Evolutionary conservation across 2,797 vertebrate species (phyloP).

Genomic region (Paratrypauchen microcephalus): DNA sequence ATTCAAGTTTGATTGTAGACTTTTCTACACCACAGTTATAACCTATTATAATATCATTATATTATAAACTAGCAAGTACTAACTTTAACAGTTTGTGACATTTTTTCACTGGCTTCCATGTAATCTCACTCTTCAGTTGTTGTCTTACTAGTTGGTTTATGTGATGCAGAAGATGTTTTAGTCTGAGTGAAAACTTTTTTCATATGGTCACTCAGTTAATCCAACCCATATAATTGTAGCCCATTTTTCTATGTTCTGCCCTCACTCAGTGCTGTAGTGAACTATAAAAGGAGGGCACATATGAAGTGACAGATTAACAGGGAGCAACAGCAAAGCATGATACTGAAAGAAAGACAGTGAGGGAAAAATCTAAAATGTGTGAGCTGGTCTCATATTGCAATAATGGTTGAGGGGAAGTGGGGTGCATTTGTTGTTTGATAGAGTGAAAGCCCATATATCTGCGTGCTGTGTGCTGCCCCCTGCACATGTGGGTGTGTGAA

Average conservation of each 20-base stretch:
- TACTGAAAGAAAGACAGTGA: not conserved
- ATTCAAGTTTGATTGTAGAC: not conserved
- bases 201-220: not conserved
- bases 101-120: not conserved
- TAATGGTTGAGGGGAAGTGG: constrained; percentile 21
- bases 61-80: no score
- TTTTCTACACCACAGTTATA: not conserved
- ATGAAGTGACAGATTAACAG: not conserved
- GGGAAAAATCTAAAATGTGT: not conserved
- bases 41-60: no score
- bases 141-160: not conserved
- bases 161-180: not conserved
- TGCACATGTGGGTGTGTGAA: constrained; percentile 58
- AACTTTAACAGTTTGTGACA: no score
- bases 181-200: not conserved
- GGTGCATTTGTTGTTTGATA: constrained; percentile 44
- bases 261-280: not conserved
- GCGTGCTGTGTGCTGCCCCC: constrained; percentile 32
- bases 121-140: no score
- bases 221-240: not conserved
- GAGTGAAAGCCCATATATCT: constrained; percentile 35
- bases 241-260: not conserved
- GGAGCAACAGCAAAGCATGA: not conserved
- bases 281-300: not conserved
- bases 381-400: constrained; percentile 2